Evolutionary conservation across 2,113 vertebrate species (phyloP), one percentile per base, ranked within the genome.

Genomic region (Chlorodrepanis virens): DNA sequence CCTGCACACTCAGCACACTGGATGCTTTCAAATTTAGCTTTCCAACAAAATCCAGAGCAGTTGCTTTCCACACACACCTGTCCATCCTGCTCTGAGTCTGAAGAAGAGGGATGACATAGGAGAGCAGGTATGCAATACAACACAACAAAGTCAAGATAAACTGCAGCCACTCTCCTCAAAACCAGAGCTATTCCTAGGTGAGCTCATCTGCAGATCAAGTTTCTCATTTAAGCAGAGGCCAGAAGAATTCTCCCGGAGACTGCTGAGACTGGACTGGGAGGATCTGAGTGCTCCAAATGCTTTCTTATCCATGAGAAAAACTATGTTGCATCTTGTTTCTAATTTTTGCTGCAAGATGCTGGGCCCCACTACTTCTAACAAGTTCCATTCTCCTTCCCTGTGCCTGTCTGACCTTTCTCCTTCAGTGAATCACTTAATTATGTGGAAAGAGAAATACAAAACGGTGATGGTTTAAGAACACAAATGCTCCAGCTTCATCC

Each of bases 381-480:
- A 86, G 87, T 67, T 83, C 92, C 82, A 80, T 42, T 76, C 39
- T 82, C 74, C 57, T 59, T 93, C 71, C 59, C 28, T 6, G 4
- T 44, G 84, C 50, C 83, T 91, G 53, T 8, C 84, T 91, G 94
- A 94, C 91, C 94, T 83, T 91, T 93, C 79, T 87, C 59, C 71
- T 79, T 21, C 45, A 59, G 47, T 83, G 78, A 96, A 93, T 94
- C 91, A 90, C 84, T 94, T 57, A 69, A 87, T 77, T 90, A 91
- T 24, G 75, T 88, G 85, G 91, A 95, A 96, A 87, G 27, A 87
- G 92, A 93, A 94, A 65, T n/a, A 85, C 10, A 5, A 83, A 96
- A 87, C 0, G 2, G 63, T 42, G 89, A 54, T 7, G 5, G 61
- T 45, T 79, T 76, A 60, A 82, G 70, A 96, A 85, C 49, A 72